Evolutionary conservation across 2,797 vertebrate genomes (phyloP), one percentile per base, ranked within the genome.

Genomic region (Myiotriccus ornatus): DNA sequence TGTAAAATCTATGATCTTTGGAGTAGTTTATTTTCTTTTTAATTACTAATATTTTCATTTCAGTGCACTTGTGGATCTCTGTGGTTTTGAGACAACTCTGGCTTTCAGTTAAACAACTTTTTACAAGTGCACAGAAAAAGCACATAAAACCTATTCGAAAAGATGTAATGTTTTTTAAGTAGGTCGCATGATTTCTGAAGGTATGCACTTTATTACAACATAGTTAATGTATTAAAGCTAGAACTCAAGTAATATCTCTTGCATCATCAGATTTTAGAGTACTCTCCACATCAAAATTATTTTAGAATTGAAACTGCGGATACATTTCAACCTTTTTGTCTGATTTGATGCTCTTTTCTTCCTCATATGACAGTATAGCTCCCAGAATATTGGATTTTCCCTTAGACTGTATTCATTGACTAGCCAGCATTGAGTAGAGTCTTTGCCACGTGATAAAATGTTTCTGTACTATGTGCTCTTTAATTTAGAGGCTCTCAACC

Each of bases 391-490:
- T 53, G 17, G 0, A 28, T 57, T 70, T n/a, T 49, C 39, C 53
- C 27, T 91, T 86, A 37, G 57, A 47, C 9, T 44, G 11, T 50
- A 7, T 68, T 79, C 3, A 1, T 70, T 80, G 46, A 34, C 13
- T 39, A 23, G 4, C 52, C 52, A 71, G 37, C 52, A 32, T 6
- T 14, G 18, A 87, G 41, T 20, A 57, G 70, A 52, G 9, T 60
- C 44, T 80, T 87, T 70, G 46, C 32, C 1, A 0, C 0, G 0
- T 16, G 32, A 46, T 80, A n/a, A 89, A 53, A 69, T 11, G 1
- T 37, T 84, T 32, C 56, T 56, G 24, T 77, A 21, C 7, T 78
- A 28, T 6, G 10, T 14, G 13, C 7, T 79, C 41, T 70, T 75
- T 63, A 63, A 91, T 73, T 13, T 10, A 53, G 10, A 71, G 27